phyloP scores from a whole-genome alignment of 2,888 invertebrate species.

The Amphimallon solstitiale region DNA sequence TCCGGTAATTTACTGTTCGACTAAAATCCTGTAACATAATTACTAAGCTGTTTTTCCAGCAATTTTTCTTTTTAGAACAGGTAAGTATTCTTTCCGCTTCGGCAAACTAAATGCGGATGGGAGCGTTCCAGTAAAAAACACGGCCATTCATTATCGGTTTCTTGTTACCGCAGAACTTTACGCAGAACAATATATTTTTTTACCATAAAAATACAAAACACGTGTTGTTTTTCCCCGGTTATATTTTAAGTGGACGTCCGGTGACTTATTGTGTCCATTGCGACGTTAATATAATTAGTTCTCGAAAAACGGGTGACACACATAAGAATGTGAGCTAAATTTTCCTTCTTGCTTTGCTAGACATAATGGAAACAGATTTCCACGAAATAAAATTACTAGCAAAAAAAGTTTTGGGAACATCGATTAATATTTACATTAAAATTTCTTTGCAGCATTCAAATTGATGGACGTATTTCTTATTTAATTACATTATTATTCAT shows the following conservation, averaged over 20 bases:
- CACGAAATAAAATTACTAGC: too few species aligned
- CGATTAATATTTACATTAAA: too few species aligned
- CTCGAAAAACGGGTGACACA: too few species aligned
- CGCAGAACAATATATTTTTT: slow-evolving; percentile 15
- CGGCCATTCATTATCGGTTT: slow-evolving; percentile 30
- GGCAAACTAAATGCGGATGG: slow-evolving; percentile 2
- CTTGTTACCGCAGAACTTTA: slow-evolving; percentile 25
- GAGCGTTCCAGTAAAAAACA: slow-evolving; percentile 15
- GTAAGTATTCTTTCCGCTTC: slow-evolving; percentile 26
- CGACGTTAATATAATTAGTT: too few species aligned
- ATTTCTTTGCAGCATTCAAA: too few species aligned
- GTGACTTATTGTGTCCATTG: too few species aligned
- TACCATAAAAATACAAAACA: slow-evolving; percentile 28
- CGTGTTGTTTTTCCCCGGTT: slow-evolving; percentile 13
- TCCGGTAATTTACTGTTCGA: slow-evolving; percentile 24
- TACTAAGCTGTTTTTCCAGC: slow-evolving; percentile 35
- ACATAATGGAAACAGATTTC: too few species aligned
- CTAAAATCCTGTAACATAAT: slow-evolving; percentile 31
- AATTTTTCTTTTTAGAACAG: slow-evolving; percentile 34
- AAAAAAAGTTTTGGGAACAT: too few species aligned
- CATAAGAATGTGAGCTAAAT: too few species aligned
- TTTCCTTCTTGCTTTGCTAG: too few species aligned
- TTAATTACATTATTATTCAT: too few species aligned
- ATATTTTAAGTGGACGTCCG: slow-evolving; percentile 10
- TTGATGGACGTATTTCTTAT: too few species aligned